A percentile compares a stretch with the other conserved stretches of the same genome.
Conservation (phyloP, 2,888 invertebrate species). For the Poecilobothrus nobilitatus region DNA sequence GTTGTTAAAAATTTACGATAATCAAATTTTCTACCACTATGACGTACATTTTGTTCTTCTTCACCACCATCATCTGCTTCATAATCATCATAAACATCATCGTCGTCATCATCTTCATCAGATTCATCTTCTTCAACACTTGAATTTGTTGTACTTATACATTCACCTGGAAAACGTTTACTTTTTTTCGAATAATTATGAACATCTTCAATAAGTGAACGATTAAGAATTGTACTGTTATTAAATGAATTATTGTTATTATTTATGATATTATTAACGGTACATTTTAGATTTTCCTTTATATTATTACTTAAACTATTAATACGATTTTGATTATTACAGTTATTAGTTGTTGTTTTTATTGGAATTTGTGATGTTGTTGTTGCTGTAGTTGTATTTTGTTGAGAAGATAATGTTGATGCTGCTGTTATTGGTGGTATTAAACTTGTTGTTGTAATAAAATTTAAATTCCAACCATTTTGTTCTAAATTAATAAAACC, state of each 20-base stretch:
- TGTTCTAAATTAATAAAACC: background rate
- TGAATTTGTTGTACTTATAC: constrained; percentile 11
- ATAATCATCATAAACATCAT: constrained; percentile 27
- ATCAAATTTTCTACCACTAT: constrained; percentile 24
- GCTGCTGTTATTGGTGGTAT: background rate
- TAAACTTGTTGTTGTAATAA: background rate
- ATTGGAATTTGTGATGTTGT: constrained; percentile 2
- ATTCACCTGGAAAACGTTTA: constrained; percentile 26
- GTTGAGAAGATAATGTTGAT: no score
- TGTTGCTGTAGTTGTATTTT: background rate
- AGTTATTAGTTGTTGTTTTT: background rate
- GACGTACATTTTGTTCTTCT: constrained; percentile 23
- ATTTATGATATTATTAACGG: background rate
- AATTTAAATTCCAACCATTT: constrained; percentile 1
- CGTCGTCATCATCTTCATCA: constrained; percentile 26
- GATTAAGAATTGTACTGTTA: background rate
- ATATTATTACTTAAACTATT: background rate
- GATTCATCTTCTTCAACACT: constrained; percentile 28
- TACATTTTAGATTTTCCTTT: background rate
- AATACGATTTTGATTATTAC: background rate
- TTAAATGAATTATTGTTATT: background rate
- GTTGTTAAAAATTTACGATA: background rate
- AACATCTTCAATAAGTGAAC: constrained; percentile 37
- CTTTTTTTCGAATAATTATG: constrained; percentile 44
- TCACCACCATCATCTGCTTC: constrained; percentile 21